These are phyloP conservation scores for Drosophila rufa DNA, from an alignment of 1,140 invertebrate species.

Conservation along the genomic window DNA sequence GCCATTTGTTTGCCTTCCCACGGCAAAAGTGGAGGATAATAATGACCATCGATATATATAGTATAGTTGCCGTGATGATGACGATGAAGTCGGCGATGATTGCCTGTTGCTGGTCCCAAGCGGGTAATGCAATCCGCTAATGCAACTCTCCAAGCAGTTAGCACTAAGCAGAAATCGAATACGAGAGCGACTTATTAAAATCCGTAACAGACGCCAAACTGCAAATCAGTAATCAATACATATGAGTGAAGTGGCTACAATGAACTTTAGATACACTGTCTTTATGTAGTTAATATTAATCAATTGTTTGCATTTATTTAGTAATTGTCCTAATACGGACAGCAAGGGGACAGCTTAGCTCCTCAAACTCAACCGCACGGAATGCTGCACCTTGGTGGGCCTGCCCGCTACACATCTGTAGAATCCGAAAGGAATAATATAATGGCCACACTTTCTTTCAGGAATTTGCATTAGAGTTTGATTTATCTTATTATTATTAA, in stretches of 20 bases:
- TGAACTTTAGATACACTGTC: slow-evolving; percentile 16
- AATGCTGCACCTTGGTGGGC: not conserved
- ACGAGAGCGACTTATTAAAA: slow-evolving; percentile 55
- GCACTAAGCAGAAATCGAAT: slow-evolving; percentile 71
- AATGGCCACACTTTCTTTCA: too few relatives aligned
- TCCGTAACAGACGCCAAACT: slow-evolving; percentile 40
- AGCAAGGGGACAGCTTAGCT: not conserved
- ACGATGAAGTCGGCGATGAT: slow-evolving; percentile 28
- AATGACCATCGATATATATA: slow-evolving; percentile 41
- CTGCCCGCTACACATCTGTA: too few relatives aligned
- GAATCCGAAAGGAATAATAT: too few relatives aligned
- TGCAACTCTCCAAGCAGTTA: slow-evolving; percentile 72
- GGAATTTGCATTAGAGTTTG: too few relatives aligned
- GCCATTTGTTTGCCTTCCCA: slow-evolving; percentile 67
- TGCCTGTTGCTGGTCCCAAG: slow-evolving; percentile 45
- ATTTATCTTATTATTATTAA: too few relatives aligned
- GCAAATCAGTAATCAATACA: slow-evolving; percentile 62
- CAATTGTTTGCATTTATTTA: not conserved
- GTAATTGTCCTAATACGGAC: too few relatives aligned
- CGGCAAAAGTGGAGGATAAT: slow-evolving; percentile 46
- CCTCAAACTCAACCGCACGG: not conserved
- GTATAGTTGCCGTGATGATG: slow-evolving; percentile 9
- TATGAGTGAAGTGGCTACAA: not conserved
- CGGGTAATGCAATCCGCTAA: slow-evolving; percentile 59
- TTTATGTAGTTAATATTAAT: not conserved